Conservation (phyloP, 2,113 vertebrate genomes). For the Perca schrenkii region DNA sequence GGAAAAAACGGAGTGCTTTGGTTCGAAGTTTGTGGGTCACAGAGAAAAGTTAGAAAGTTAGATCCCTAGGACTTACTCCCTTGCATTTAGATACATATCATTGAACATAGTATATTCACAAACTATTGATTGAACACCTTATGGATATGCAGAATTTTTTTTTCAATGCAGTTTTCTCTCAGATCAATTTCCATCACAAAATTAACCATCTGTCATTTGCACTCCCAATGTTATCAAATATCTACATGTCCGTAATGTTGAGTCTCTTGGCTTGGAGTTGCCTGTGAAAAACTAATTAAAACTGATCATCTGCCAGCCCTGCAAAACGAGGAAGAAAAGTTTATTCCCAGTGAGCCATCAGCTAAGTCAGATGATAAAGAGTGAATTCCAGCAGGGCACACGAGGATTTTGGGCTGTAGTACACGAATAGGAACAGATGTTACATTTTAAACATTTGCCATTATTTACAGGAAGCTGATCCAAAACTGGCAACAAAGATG, state of each 20-base stretch:
- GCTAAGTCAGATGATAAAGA: constrained; percentile 17
- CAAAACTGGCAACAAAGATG: neutral
- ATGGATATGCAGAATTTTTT: too few species aligned
- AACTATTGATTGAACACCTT: neutral
- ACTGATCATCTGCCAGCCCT: constrained; percentile 32
- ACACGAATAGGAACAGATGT: neutral
- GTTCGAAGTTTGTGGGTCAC: neutral
- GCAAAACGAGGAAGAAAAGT: neutral
- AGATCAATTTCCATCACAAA: neutral
- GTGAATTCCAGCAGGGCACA: neutral
- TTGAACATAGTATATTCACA: neutral
- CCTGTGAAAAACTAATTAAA: constrained; percentile 10
- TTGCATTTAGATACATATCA: neutral
- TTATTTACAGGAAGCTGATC: neutral
- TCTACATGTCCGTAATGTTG: neutral
- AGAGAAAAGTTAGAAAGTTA: neutral
- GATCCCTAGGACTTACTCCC: too few species aligned
- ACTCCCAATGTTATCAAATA: neutral
- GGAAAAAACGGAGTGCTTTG: neutral
- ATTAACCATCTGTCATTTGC: constrained; percentile 19
- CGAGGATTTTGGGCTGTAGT: neutral
- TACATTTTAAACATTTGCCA: neutral
- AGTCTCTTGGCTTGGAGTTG: neutral
- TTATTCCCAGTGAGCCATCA: constrained; percentile 13
- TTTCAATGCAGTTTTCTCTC: neutral